Conservation (phyloP, 2,797 vertebrate genomes). For the Crocodylus rhombifer region DNA sequence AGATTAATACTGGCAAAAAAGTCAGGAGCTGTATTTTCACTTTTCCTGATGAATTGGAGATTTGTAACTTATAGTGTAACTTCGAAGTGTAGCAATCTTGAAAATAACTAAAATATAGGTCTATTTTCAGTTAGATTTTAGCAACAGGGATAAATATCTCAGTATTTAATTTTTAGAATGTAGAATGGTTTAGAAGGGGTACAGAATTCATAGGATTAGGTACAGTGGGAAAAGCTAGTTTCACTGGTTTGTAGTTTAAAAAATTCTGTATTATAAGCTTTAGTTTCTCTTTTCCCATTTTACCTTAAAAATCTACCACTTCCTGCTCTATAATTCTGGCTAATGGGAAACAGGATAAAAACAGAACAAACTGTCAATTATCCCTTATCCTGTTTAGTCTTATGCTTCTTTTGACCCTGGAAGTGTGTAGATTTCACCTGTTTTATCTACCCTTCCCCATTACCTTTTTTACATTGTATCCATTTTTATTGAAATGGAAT, state of each 20-base stretch:
- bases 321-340: constrained; percentile 27
- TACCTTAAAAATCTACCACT: background rate
- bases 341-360: background rate
- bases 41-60: background rate
- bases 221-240: background rate
- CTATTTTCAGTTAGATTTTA: background rate
- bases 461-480: background rate
- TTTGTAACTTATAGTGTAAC: background rate
- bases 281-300: background rate
- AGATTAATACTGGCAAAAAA: background rate
- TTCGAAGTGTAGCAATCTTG: background rate
- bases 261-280: background rate
- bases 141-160: background rate
- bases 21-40: accelerated
- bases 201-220: no score
- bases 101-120: background rate
- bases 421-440: background rate
- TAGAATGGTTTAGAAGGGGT: no score
- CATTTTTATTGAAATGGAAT: background rate
- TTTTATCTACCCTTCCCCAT: constrained; percentile 2
- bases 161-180: background rate
- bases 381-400: background rate
- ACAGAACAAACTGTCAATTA: background rate
- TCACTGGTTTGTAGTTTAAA: background rate
- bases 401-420: background rate